phyloP scores from a whole-genome alignment of 2,797 vertebrate genomes.

The Lerista edwardsae region DNA sequence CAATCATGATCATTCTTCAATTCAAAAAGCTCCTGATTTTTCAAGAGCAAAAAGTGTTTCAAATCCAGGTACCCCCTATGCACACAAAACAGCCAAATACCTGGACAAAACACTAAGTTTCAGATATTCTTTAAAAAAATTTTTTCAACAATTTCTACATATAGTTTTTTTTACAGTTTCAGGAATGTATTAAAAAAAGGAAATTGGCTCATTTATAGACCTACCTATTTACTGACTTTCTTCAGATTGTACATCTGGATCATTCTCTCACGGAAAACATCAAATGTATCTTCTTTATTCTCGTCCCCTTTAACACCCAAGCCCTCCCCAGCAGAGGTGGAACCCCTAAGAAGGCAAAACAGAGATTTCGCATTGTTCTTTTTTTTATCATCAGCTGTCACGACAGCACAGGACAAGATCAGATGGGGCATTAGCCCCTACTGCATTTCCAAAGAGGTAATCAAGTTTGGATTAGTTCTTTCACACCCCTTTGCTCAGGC shows the following conservation, averaged over 20 bases:
- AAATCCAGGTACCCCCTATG: slow-evolving; percentile 16
- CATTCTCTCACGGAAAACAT: slow-evolving; percentile 82
- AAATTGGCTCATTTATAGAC: slow-evolving; percentile 9
- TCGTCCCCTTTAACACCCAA: slow-evolving; percentile 74
- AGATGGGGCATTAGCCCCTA: fast-evolving
- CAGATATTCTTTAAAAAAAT: not conserved
- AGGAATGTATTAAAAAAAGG: not conserved
- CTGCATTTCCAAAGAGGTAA: not conserved
- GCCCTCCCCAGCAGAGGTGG: slow-evolving; percentile 79
- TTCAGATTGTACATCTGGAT: slow-evolving; percentile 83
- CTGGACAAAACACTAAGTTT: not conserved
- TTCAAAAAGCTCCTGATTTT: slow-evolving; percentile 18
- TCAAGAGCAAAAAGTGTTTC: not conserved
- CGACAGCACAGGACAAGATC: not conserved
- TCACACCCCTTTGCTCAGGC: no score
- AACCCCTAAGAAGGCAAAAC: slow-evolving; percentile 72
- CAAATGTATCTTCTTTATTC: slow-evolving; percentile 78
- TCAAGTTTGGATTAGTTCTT: no score
- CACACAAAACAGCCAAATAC: not conserved
- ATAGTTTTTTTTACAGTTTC: not conserved
- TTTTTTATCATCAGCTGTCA: not conserved
- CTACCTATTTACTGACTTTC: slow-evolving; percentile 78
- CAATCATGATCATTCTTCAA: slow-evolving; percentile 5
- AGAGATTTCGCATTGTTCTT: slow-evolving; percentile 53
- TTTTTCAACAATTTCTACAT: not conserved